Base-by-base conservation (phyloP, 2,113 vertebrate genomes). In the Galemys pyrenaicus region DNA sequence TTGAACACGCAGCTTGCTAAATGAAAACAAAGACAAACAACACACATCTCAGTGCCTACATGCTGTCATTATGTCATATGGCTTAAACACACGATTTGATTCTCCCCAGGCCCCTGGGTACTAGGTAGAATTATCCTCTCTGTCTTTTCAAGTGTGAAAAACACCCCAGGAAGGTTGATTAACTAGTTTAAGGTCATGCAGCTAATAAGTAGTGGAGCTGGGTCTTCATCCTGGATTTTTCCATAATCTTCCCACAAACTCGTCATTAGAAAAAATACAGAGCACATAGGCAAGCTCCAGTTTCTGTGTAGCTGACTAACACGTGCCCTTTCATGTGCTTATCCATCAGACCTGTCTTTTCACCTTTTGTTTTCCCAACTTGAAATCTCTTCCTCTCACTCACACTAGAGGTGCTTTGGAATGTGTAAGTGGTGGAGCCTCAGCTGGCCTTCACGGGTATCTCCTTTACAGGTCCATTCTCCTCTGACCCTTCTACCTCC, bases 111-210 rank as follows among this genome's bases (percentile, higher is more conserved):
- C 30, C 24, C 62, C 24, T 9, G n/a, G 10, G 5, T 56, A 82
- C 41, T 49, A 54, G 51, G n/a, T 37, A 37, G 70, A 16, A 37
- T n/a, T 78, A n/a, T 75, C 87, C 49, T 73, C 26, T 77, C 37
- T 74, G 20, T 75, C 75, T 89, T 84, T 75, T 80, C 70, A 56
- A 83, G 15, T 28, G 67, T 46, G 67, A 75, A 89, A 74, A 83
- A 56, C 78, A 51, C 24, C 17, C 54, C 10, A 54, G 32, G 62
- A 68, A 56, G n/a, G 28, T 87, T 68, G 62, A 75, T 91, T 41
- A 54, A 24, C 81, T 54, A 44, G 15, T 51, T 85, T 56, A 46
- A 11, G 56, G 87, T 71, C 32, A 20, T 10, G n/a, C 32, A 79
- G 37, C 75, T 86, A 20, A 28, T 65, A 44, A 65, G 56, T 16